Base-by-base conservation (phyloP, 2,113 vertebrate species). In the Plotosus lineatus region DNA sequence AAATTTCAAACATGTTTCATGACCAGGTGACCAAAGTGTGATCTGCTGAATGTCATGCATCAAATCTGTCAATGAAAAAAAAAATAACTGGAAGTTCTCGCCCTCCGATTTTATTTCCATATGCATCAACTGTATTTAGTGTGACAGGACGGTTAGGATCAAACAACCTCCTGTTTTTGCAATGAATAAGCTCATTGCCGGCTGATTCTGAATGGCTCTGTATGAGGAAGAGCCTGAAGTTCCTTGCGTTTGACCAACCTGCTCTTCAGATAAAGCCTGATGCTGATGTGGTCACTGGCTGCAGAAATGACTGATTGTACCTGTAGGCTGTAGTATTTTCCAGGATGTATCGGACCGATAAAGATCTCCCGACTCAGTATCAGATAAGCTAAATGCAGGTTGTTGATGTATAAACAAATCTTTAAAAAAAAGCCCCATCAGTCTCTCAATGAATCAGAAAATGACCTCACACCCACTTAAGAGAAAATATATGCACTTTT, bases 231-330 rank as follows among this genome's bases (percentile, higher is more conserved):
- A 69, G 17, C 83, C 88, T 86, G 80, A 88, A n/a, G 90, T 88
- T 91, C 88, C 89, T 90, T 84, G 83, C 38, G 82, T 74, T 72
- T 82, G 71, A 87, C 89, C 88, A 90, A 84, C 87, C 84, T 75
- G 84, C 88, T 84, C 87, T 92, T 92, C 88, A 91, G 91, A 90
- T 90, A 90, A 91, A 88, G 87, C 91, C 90, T 87, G 88, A 92
- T 90, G 82, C 66, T 81, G 76, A 65, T 91, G 89, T 90, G 90
- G 83, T 80, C 86, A 33, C 80, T 88, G 91, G 91, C 89, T 89
- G 86, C 58, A 69, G 73, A 40, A 80, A 53, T 90, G 90, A 93
- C 83, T 91, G 91, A 90, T 92, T 79, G 86, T 81, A 55, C 83
- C 90, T 85, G 66, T 69, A 81, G 91, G 89, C 87, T 81, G 7